A percentile compares a stretch with the other conserved stretches of the same genome.
phyloP scores from a whole-genome alignment of 53 echinoderm and acorn worm species.

The Zoroaster sp. region DNA sequence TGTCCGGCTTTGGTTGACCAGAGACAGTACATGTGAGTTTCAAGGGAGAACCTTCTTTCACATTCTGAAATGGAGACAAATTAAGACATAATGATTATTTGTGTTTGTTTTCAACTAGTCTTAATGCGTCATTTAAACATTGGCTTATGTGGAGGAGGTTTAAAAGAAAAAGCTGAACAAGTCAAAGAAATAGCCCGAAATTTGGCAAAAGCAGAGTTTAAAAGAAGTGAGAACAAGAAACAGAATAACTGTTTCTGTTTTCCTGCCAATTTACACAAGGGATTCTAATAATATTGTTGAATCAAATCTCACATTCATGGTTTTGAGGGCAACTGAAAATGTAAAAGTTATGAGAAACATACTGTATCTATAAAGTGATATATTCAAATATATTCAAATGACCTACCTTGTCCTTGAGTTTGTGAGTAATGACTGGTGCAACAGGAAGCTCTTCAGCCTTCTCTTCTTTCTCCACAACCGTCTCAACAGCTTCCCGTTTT shows the following conservation, averaged over 20 bases:
- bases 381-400: background rate
- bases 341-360: background rate
- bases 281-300: too few species aligned
- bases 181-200: too few species aligned
- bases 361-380: too few species aligned
- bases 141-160: too few species aligned
- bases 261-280: too few species aligned
- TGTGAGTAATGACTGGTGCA: slow-evolving; percentile 75
- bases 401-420: slow-evolving; percentile 77
- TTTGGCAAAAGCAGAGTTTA: too few species aligned
- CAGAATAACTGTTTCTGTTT: too few species aligned
- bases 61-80: background rate
- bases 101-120: too few species aligned
- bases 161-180: too few species aligned
- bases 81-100: background rate
- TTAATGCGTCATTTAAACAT: background rate
- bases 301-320: background rate
- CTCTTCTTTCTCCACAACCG: slow-evolving; percentile 30
- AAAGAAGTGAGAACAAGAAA: too few species aligned
- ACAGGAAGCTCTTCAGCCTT: slow-evolving; percentile 61
- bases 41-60: slow-evolving; percentile 68
- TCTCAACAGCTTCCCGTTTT: slow-evolving; percentile 30
- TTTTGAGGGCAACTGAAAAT: background rate
- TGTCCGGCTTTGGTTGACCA: slow-evolving; percentile 87
- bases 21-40: slow-evolving; percentile 84